Percentiles rank a stretch among this genome's conserved stretches.
These are phyloP conservation scores for Ophiodon elongatus DNA, from an alignment of 2,113 vertebrate species.

Conservation along the genomic window DNA sequence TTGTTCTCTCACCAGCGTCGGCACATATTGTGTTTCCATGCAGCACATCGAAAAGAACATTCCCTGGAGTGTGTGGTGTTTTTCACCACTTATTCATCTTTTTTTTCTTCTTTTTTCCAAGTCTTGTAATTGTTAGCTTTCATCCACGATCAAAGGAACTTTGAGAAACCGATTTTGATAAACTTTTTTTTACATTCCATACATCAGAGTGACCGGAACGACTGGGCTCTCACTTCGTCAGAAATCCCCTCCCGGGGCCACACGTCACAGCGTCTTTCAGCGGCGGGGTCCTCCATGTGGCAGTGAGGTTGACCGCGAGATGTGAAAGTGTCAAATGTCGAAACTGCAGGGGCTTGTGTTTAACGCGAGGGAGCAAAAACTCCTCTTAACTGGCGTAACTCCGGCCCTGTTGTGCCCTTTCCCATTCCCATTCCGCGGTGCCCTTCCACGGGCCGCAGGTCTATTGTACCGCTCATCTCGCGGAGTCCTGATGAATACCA, in stretches of 20 bases:
- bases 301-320: neutral
- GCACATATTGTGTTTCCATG: neutral
- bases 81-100: neutral
- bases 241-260: neutral
- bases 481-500: conserved; percentile 50
- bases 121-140: conserved; percentile 26
- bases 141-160: conserved; percentile 21
- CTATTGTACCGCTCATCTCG: conserved; percentile 40
- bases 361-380: conserved; percentile 30
- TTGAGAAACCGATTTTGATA: neutral
- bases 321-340: conserved; percentile 38
- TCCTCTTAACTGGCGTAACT: conserved; percentile 41
- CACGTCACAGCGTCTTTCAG: neutral
- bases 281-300: neutral
- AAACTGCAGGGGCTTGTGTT: conserved; percentile 31
- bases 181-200: conserved; percentile 5
- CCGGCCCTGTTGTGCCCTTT: neutral
- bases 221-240: neutral
- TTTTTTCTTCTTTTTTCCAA: neutral
- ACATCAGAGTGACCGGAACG: neutral
- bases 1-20: conserved; percentile 4
- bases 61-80: neutral
- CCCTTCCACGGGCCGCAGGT: conserved; percentile 30
- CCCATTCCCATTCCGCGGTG: neutral
- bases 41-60: neutral